phyloP scores from a whole-genome alignment of 2,113 vertebrate genomes.

The Pavo muticus region DNA sequence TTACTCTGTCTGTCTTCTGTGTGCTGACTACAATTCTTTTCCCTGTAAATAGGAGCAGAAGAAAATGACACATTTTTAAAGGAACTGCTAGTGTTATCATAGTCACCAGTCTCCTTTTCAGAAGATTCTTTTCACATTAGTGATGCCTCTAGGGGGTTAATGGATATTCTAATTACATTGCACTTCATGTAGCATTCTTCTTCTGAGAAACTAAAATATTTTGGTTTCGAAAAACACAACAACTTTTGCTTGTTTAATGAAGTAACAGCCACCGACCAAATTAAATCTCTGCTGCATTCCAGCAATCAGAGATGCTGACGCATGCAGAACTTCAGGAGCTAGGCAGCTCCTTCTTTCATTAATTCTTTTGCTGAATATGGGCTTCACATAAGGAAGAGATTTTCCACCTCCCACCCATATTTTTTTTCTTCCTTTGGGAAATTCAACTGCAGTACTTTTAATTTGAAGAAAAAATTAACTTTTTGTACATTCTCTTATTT shows the following conservation, averaged over 20 bases:
- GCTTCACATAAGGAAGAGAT: conserved; percentile 5
- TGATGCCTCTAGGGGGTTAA: not conserved
- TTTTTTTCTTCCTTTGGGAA: not conserved
- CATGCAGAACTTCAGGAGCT: not conserved
- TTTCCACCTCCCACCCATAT: not conserved
- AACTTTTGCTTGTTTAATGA: not conserved
- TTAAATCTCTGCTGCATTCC: not conserved
- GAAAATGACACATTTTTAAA: not conserved
- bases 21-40: not conserved
- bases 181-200: not conserved
- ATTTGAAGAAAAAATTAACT: not conserved
- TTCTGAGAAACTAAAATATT: not conserved
- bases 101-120: not conserved
- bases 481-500: conserved; percentile 9
- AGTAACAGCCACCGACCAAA: not conserved
- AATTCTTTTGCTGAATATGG: not conserved
- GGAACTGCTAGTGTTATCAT: not conserved
- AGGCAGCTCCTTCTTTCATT: not conserved
- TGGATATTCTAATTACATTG: not conserved
- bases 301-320: not conserved
- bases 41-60: not conserved
- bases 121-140: conserved; percentile 21
- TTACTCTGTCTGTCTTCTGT: not conserved
- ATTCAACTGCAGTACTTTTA: not conserved
- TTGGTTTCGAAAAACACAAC: not conserved